These are phyloP conservation scores for Tangara arthus DNA, from an alignment of 2,797 vertebrate genomes.

Conservation along the genomic window DNA sequence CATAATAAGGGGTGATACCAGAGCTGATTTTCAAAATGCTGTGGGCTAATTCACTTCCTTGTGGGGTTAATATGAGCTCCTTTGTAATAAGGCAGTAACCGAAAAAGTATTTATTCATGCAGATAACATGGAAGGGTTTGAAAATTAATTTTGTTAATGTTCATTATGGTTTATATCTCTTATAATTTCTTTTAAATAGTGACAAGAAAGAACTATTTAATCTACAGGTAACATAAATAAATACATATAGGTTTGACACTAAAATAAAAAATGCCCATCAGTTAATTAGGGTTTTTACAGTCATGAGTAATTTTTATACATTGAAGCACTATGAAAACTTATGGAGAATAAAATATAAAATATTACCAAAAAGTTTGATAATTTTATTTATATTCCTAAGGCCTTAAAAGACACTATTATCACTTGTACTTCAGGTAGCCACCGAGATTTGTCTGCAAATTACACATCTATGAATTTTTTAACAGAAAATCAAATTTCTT, in stretches of 20 bases:
- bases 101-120: neutral
- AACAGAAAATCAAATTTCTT: neutral
- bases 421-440: neutral
- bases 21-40: neutral
- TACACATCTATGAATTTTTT: neutral
- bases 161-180: neutral
- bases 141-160: neutral
- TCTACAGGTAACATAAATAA: neutral
- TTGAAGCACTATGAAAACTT: neutral
- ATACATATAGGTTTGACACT: neutral
- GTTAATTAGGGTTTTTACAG: neutral
- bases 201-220: neutral
- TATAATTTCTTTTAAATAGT: neutral
- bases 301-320: neutral
- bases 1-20: neutral
- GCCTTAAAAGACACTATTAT: neutral
- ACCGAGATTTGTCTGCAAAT: neutral
- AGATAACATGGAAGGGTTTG: neutral
- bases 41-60: neutral
- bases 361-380: fast-evolving
- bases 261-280: neutral
- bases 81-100: neutral
- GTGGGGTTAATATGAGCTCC: neutral
- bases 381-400: neutral
- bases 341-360: neutral